These are phyloP conservation scores for Ceratina calcarata DNA, from an alignment of 1,140 invertebrate genomes.

Conservation along the genomic window DNA sequence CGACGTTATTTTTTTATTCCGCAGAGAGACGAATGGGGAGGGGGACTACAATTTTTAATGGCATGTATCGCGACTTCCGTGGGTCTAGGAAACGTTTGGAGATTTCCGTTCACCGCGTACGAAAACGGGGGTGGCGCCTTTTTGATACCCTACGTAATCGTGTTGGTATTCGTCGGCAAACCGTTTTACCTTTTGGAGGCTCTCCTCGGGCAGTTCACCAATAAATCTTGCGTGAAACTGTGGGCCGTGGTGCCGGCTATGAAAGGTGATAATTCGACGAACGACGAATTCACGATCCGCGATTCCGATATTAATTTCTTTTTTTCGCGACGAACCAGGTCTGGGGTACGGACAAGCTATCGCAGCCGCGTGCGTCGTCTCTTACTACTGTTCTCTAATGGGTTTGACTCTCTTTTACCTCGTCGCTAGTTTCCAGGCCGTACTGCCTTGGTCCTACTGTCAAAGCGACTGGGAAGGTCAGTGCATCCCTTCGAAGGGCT, in stretches of 20 bases:
- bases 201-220: slow-evolving; percentile 89
- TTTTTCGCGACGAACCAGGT: slow-evolving; percentile 16
- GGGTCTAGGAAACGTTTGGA: slow-evolving; percentile 93
- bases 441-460: slow-evolving; percentile 86
- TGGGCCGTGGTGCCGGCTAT: slow-evolving; percentile 80
- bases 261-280: slow-evolving; percentile 81
- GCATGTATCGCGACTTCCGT: slow-evolving; percentile 94
- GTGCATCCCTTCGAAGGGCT: slow-evolving; percentile 45
- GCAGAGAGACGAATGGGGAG: slow-evolving; percentile 88
- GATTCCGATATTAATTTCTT: neutral
- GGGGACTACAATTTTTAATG: slow-evolving; percentile 92
- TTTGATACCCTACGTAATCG: slow-evolving; percentile 91
- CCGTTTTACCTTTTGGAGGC: slow-evolving; percentile 95
- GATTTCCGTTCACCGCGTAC: slow-evolving; percentile 93
- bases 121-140: slow-evolving; percentile 93
- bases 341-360: slow-evolving; percentile 85
- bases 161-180: slow-evolving; percentile 91
- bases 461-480: slow-evolving; percentile 82
- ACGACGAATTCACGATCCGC: neutral
- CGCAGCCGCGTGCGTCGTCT: slow-evolving; percentile 84
- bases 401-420: slow-evolving; percentile 90
- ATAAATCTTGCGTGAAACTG: slow-evolving; percentile 85
- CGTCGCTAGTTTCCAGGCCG: slow-evolving; percentile 83
- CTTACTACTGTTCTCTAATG: slow-evolving; percentile 91
- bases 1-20: neutral